Evolutionary conservation across 2,888 invertebrate species (phyloP), one percentile per base, ranked within the genome.

Genomic region (Melanargia galathea): DNA sequence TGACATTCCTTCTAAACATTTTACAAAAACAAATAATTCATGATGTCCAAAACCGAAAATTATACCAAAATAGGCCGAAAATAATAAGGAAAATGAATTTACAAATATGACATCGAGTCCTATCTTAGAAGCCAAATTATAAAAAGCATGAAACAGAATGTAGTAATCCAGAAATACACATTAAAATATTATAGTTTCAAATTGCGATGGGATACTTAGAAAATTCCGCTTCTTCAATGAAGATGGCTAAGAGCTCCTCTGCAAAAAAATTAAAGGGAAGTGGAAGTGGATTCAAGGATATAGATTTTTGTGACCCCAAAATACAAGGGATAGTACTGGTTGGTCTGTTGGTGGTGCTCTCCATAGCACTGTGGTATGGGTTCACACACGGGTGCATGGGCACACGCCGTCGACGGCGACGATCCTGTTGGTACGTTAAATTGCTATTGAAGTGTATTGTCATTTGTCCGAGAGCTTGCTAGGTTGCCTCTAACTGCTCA

Each of bases 311-410:
- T 61, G 73, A 87, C 58, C 79, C 83, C 6, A 82, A 81, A 71
- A 66, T 82, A 10, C 83, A 83, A 71, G 75, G 73, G 40, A 65
- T 73, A 2, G 18, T 84, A 11, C 70, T 81, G 13, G 75, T 80
- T 8, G 78, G 74, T 0, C 61, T 83, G 1, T 65, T 87, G 22
- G 75, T 75, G 4, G 69, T 86, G 1, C 62, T 85, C 7, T 72
- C 74, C 1, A 22, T 83, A 38, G 80, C 77, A 1, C 70, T 83
- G 3, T 84, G 81, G 78, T 82, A 77, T 61, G 78, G 82, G 16
- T 82, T 77, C 65, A 76, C 72, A 0, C 73, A 73, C 24, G 79
- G 81, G 8, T 84, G 84, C 62, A 62, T 81, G 20, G 61, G 74
- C n/a, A n/a, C n/a, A 13, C 73, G 76, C 2, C 73, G 80, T 5